phyloP scores from a whole-genome alignment of 2,113 vertebrate genomes.

The Brienomyrus brachyistius region DNA sequence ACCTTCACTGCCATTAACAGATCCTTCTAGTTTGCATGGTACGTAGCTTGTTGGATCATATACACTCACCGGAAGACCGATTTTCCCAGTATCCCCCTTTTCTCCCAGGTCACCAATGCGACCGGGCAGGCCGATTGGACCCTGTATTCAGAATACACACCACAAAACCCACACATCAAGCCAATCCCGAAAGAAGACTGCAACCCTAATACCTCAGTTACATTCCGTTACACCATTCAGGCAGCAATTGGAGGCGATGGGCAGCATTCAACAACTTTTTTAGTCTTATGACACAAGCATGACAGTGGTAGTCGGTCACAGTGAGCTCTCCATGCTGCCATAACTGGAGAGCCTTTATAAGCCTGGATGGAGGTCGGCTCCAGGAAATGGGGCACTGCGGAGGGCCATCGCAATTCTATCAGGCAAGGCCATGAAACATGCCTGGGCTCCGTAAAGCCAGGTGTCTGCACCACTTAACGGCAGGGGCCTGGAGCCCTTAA shows the following conservation, averaged over 20 bases:
- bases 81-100: conserved; percentile 66
- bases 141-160: conserved; percentile 48
- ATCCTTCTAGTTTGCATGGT: not conserved
- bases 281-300: not conserved
- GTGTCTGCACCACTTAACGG: not conserved
- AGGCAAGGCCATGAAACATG: not conserved
- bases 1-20: not conserved
- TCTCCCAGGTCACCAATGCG: conserved; percentile 64
- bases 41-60: not conserved
- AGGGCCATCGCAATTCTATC: not conserved
- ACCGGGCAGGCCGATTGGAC: conserved; percentile 70
- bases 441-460: not conserved
- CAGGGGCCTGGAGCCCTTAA: not conserved
- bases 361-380: not conserved
- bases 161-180: not conserved
- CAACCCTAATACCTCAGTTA: not conserved
- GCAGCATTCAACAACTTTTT: not conserved
- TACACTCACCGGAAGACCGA: conserved; percentile 51
- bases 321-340: not conserved
- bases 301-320: not conserved
- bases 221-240: not conserved
- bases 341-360: not conserved
- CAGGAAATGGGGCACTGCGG: not conserved
- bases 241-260: not conserved
- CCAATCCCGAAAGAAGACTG: not conserved